Evolutionary conservation across 2,113 vertebrate genomes (phyloP).

Genomic region (Vimba vimba): DNA sequence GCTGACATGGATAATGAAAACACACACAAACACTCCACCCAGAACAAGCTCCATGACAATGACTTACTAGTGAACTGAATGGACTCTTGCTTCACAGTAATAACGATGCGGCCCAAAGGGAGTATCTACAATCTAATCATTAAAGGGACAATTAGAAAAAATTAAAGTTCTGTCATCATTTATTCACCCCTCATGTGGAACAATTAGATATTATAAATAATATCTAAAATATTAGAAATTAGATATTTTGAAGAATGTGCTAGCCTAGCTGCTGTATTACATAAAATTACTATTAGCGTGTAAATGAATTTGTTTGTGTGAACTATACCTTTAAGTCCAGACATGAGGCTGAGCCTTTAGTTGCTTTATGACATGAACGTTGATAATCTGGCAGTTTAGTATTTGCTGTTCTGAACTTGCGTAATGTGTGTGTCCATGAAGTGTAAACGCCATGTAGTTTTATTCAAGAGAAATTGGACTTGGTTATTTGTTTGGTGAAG

Average conservation of each 20-base stretch:
- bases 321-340: constrained; percentile 6
- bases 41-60: constrained; percentile 19
- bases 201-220: too few species aligned
- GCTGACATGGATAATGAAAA: constrained; percentile 35
- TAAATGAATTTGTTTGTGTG: not conserved
- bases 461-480: not conserved
- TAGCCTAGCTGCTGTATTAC: not conserved
- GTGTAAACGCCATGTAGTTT: not conserved
- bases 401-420: constrained; percentile 21
- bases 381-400: constrained; percentile 20
- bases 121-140: not conserved
- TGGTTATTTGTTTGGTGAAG: not conserved
- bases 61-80: constrained; percentile 1
- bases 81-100: constrained; percentile 14
- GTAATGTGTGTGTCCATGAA: not conserved
- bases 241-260: not conserved
- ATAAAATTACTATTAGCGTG: not conserved
- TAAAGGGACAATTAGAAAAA: not conserved
- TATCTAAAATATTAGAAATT: not conserved
- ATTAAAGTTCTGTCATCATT: not conserved
- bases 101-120: not conserved
- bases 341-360: not conserved
- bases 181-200: not conserved
- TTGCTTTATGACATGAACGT: constrained; percentile 1
- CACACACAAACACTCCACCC: constrained; percentile 24